Evolutionary conservation across 2,888 invertebrate species (phyloP).

Genomic region (Scrobipalpa atriplicella): DNA sequence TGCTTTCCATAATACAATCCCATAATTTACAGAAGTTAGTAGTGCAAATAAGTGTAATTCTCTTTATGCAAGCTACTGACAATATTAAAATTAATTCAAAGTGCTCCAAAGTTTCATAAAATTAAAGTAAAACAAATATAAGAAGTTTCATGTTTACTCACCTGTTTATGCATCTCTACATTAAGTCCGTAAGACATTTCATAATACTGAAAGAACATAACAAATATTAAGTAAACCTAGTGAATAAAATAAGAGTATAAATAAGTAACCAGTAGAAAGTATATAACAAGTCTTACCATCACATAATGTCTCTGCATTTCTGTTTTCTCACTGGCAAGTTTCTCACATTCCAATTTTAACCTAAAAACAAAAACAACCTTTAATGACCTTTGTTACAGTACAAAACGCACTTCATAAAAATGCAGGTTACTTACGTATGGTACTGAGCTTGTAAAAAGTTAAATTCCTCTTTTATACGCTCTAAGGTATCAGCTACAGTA

Average conservation of each 20-base stretch:
- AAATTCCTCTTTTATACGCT: conserved; percentile 98
- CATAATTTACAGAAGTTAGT: too few relatives aligned
- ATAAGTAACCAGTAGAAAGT: conserved; percentile 15
- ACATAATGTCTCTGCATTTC: conserved; percentile 99
- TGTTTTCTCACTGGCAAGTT: conserved; percentile 98
- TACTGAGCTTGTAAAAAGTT: conserved; percentile 97
- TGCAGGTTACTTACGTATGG: conserved; percentile 89
- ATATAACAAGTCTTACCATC: conserved; percentile 88
- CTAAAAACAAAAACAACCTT: conserved; percentile 76
- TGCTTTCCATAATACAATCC: not conserved
- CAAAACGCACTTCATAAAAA: not conserved
- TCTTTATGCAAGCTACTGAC: not conserved
- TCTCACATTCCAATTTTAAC: conserved; percentile 98
- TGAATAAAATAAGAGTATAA: not conserved
- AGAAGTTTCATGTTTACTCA: conserved; percentile 46
- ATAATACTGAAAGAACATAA: conserved; percentile 89
- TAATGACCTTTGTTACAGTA: too few relatives aligned
- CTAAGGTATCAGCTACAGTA: conserved; percentile 95
- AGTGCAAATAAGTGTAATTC: not conserved
- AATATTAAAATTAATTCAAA: not conserved
- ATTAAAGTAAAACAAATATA: conserved; percentile 1
- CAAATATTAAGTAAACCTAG: not conserved
- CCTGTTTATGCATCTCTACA: conserved; percentile 98
- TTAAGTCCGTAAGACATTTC: conserved; percentile 98
- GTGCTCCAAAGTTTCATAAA: not conserved